phyloP scores from a whole-genome alignment of 2,888 invertebrate species.

The Eremobia ochroleuca region DNA sequence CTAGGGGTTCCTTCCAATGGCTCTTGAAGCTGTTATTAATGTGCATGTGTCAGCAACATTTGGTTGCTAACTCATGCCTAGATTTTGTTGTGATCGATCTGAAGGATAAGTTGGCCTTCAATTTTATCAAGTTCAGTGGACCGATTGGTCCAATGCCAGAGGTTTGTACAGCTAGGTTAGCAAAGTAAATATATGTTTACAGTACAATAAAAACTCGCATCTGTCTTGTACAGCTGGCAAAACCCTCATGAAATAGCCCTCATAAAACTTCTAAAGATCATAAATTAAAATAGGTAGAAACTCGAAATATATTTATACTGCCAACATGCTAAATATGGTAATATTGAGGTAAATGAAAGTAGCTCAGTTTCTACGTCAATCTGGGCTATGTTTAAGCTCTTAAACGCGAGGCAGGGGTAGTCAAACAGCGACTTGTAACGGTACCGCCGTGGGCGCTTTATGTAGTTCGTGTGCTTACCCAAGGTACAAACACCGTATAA shows the following conservation, averaged over 20 bases:
- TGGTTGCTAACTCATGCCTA: conserved; percentile 32
- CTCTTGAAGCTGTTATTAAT: conserved; percentile 27
- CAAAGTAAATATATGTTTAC: conserved; percentile 21
- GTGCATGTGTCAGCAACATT: conserved; percentile 42
- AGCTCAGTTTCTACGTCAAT: conserved; percentile 44
- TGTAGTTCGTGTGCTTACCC: conserved; percentile 25
- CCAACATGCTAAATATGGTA: conserved; percentile 4
- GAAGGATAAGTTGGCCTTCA: conserved; percentile 14
- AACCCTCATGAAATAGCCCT: conserved; percentile 8
- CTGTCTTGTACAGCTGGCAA: conserved; percentile 35
- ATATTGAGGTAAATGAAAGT: not conserved
- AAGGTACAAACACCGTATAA: conserved; percentile 23
- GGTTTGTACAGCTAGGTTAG: conserved; percentile 7
- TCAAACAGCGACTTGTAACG: conserved; percentile 56
- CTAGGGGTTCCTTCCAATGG: conserved; percentile 15
- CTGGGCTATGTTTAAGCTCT: conserved; percentile 54
- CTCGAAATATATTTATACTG: conserved; percentile 8
- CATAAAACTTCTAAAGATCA: conserved; percentile 24
- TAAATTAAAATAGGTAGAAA: not conserved
- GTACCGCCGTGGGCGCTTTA: conserved; percentile 51
- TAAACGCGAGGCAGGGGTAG: conserved; percentile 35
- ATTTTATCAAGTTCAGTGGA: conserved; percentile 28
- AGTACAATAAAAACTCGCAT: conserved; percentile 26
- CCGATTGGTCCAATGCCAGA: conserved; percentile 36
- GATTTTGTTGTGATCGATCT: conserved; percentile 20